These are phyloP conservation scores for Castor canadensis DNA, from an alignment of 2,113 vertebrate species.

Conservation along the genomic window DNA sequence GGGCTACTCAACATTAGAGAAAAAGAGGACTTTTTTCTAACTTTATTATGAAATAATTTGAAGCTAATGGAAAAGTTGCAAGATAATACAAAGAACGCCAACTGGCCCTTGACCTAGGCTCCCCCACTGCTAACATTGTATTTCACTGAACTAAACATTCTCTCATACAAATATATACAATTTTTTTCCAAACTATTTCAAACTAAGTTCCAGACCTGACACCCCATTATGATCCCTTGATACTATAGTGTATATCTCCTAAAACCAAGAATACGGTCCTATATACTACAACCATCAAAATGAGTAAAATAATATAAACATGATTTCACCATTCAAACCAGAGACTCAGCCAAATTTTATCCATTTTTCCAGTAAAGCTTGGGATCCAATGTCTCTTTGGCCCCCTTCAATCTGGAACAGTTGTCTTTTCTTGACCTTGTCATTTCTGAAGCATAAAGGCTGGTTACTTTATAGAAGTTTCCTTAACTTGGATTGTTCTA, in stretches of 20 bases:
- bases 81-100: neutral
- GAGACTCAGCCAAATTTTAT: neutral
- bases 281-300: slow-evolving; percentile 15
- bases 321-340: neutral
- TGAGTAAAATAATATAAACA: neutral
- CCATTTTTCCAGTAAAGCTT: neutral
- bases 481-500: neutral
- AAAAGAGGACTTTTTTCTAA: neutral
- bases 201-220: slow-evolving; percentile 14
- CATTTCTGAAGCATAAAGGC: neutral
- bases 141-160: slow-evolving; percentile 10
- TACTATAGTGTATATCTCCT: neutral
- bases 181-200: neutral
- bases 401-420: neutral
- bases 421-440: neutral
- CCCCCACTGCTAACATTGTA: neutral
- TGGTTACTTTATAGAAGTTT: slow-evolving; percentile 25
- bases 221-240: neutral
- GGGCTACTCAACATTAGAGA: neutral
- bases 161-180: neutral
- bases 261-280: neutral
- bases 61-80: slow-evolving; percentile 28
- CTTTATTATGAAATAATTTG: slow-evolving; percentile 36
- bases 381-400: neutral
- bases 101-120: neutral